Percentiles rank a stretch among this genome's conserved stretches.
Evolutionary conservation across 2,113 vertebrate genomes (phyloP).

Genomic region (Aphyosemion australe): DNA sequence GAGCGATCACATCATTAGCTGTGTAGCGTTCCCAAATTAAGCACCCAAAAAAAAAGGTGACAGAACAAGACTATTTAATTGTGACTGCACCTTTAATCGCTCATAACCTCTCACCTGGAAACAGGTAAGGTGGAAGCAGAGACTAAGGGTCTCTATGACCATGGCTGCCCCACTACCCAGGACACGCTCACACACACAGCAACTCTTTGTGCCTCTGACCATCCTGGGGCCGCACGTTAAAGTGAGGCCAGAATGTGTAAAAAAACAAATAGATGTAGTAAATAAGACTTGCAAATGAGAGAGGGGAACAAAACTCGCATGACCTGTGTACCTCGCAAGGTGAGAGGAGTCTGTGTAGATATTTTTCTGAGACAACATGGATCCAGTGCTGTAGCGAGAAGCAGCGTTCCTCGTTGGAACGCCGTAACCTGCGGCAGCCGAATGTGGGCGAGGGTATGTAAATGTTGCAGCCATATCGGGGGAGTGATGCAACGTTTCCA

Average conservation of each 20-base stretch:
- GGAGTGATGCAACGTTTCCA: conserved; percentile 74
- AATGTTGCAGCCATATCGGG: conserved; percentile 43
- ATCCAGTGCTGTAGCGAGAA: conserved; percentile 62
- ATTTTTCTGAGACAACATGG: conserved; percentile 19
- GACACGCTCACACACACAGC: conserved; percentile 88
- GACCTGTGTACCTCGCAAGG: conserved; percentile 76
- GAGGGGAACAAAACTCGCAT: not conserved
- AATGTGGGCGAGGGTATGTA: conserved; percentile 72
- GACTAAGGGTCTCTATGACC: conserved; percentile 95
- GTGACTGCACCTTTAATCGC: conserved; percentile 30
- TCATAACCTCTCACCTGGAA: conserved; percentile 91
- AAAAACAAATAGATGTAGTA: not conserved
- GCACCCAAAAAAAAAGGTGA: not conserved
- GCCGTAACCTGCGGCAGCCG: conserved; percentile 64
- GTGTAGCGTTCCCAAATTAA: not conserved
- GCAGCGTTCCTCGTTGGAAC: conserved; percentile 64
- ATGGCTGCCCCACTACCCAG: conserved; percentile 94
- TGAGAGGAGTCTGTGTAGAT: conserved; percentile 35
- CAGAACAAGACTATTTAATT: not conserved
- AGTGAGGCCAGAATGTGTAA: conserved; percentile 18
- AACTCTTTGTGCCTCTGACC: conserved; percentile 88
- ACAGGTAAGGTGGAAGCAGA: conserved; percentile 95
- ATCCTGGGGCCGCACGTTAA: conserved; percentile 82
- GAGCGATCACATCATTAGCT: conserved; percentile 20
- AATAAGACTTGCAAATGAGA: not conserved